Evolutionary conservation across 2,797 vertebrate genomes (phyloP), one percentile per base, ranked within the genome.

Genomic region (Esox lucius): DNA sequence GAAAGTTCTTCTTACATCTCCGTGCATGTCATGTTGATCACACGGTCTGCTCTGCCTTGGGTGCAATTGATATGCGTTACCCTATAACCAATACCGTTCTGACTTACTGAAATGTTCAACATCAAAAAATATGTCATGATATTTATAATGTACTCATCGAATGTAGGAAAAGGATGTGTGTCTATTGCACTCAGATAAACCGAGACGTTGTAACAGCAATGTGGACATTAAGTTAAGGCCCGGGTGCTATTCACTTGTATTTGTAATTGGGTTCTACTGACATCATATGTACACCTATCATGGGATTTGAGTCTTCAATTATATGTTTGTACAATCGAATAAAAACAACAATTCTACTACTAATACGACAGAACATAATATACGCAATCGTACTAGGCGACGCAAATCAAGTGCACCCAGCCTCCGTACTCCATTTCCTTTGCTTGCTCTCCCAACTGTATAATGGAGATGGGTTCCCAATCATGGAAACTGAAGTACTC

Each of bases 401-500:
- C 11, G 0, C 0, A 79, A 89, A 91, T 78, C 84, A 48, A 91
- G 75, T 66, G 66, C 80, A 81, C 74, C 81, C 62, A 42, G 7
- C n/a, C 73, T 24, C 74, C 77, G 87, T 86, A 88, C 91, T 91
- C 91, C 88, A 91, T 92, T 93, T 91, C 89, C 85, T 92, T 86
- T 87, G 80, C 90, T 84, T 71, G 76, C 73, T 86, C 79, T 75
- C 85, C 80, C 78, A 83, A 78, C 84, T 79, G 80, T 78, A 90
- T 91, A 90, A 92, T 90, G 91, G 89, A 90, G 89, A 85, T 87
- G 83, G 78, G 77, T 80, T 72, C 51, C n/a, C 26, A 66, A 73
- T 51, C 31, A 68, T 78, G 80, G 86, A 87, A 93, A 93, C 90
- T 89, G 87, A 31, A 71, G 46, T 6, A 24, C 7, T 0, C 0